Evolutionary conservation across 2,113 vertebrate genomes (phyloP).

Genomic region (Gobio gobio): DNA sequence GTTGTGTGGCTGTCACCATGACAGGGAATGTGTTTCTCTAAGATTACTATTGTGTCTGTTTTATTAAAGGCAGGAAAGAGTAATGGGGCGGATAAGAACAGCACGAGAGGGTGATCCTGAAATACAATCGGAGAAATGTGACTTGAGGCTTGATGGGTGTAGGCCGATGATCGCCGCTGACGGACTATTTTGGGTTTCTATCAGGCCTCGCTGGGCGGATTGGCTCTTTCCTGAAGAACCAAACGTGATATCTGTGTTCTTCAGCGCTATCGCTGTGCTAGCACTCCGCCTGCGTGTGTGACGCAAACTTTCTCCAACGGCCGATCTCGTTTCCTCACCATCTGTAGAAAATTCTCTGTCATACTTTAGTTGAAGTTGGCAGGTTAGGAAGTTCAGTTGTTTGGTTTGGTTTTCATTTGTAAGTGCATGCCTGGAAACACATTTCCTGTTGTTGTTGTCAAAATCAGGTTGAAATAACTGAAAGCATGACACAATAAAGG

Average conservation of each 20-base stretch:
- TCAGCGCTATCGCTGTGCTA: neutral
- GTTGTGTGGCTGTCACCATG: constrained; percentile 38
- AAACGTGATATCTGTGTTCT: neutral
- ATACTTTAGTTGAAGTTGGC: neutral
- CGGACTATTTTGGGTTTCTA: constrained; percentile 46
- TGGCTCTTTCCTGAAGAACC: constrained; percentile 29
- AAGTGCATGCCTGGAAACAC: neutral
- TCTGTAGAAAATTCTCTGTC: neutral
- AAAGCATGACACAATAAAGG: neutral
- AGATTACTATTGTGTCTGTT: constrained; percentile 46
- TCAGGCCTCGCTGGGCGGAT: constrained; percentile 19
- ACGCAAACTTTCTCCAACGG: neutral
- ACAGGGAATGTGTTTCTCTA: constrained; percentile 46
- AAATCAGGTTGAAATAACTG: neutral
- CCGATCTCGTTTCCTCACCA: neutral
- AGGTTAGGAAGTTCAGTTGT: neutral
- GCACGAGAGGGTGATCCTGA: constrained; percentile 35
- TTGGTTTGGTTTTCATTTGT: neutral
- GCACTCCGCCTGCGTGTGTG: neutral
- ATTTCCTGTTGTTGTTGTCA: constrained; percentile 4
- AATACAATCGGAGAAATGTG: constrained; percentile 47
- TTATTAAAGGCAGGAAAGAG: constrained; percentile 49
- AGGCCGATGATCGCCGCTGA: constrained; percentile 16
- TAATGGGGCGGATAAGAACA: constrained; percentile 43
- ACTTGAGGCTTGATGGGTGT: constrained; percentile 37